A percentile compares a stretch with the other conserved stretches of the same genome.
phyloP scores from a whole-genome alignment of 2,888 invertebrate genomes.

The Drosophila atripex region DNA sequence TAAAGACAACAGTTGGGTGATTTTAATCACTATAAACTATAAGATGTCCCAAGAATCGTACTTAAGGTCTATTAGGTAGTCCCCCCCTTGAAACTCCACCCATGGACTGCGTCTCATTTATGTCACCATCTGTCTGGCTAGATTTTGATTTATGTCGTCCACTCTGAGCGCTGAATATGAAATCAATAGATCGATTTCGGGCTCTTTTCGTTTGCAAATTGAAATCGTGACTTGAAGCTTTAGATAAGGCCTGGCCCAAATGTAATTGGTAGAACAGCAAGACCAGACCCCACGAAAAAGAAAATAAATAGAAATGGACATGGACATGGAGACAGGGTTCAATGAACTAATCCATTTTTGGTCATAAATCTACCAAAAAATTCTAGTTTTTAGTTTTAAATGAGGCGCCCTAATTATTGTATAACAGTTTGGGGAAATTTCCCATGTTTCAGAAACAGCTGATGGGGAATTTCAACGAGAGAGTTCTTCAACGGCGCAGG shows the following conservation, averaged over 20 bases:
- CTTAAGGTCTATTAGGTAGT: neutral
- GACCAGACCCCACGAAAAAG: neutral
- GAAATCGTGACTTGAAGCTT: conserved; percentile 80
- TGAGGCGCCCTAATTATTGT: conserved; percentile 27
- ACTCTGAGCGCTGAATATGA: conserved; percentile 76
- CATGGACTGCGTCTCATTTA: conserved; percentile 52
- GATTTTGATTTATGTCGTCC: conserved; percentile 77
- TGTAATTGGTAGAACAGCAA: conserved; percentile 40
- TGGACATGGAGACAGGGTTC: neutral
- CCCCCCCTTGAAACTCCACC: neutral
- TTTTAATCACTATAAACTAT: neutral
- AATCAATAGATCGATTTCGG: conserved; percentile 74
- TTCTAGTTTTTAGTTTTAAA: conserved; percentile 12
- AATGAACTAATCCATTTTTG: neutral
- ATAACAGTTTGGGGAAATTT: conserved; percentile 53
- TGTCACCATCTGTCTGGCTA: conserved; percentile 57
- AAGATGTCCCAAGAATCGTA: neutral
- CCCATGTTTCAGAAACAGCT: conserved; percentile 45
- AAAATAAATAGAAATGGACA: neutral
- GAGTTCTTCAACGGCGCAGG: conserved; percentile 50
- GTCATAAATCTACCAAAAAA: neutral
- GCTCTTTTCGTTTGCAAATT: conserved; percentile 71
- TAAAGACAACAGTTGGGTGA: too few species aligned
- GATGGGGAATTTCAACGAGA: conserved; percentile 4
- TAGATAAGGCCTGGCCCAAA: conserved; percentile 65